Conservation (phyloP, 2,113 vertebrate species). For the Toxotes chatareus region DNA sequence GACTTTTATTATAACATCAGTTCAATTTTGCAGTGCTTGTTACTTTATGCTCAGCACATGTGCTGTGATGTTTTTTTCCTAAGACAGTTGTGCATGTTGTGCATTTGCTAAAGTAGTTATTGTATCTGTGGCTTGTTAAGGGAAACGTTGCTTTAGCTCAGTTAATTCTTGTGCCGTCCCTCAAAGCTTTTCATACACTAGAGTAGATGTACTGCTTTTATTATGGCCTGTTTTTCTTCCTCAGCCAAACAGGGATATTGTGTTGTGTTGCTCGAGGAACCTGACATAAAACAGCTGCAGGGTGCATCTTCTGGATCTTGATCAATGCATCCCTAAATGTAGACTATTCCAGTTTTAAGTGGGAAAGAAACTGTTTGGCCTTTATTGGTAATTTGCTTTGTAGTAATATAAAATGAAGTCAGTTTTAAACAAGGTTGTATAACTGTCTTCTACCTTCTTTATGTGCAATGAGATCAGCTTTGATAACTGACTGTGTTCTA, state of each 20-base stretch:
- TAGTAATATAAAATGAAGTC: conserved; percentile 15
- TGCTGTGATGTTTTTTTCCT: neutral
- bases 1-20: neutral
- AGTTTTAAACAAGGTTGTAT: conserved; percentile 23
- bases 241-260: conserved; percentile 37
- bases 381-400: conserved; percentile 23
- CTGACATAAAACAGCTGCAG: conserved; percentile 27
- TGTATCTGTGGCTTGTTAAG: conserved; percentile 10
- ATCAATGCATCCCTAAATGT: conserved; percentile 16
- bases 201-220: conserved; percentile 8
- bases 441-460: conserved; percentile 17
- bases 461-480: neutral
- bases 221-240: conserved; percentile 31
- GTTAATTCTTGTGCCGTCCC: conserved; percentile 3
- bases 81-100: neutral
- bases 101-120: conserved; percentile 1
- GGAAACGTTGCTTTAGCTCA: conserved; percentile 37
- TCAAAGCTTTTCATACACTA: conserved; percentile 18
- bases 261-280: conserved; percentile 38
- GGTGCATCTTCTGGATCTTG: conserved; percentile 16
- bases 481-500: neutral
- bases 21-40: conserved; percentile 16
- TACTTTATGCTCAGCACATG: neutral
- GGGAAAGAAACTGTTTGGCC: conserved; percentile 6
- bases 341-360: conserved; percentile 12